Evolutionary conservation across 92 coral and sea anemone species (phyloP), one percentile per base, ranked within the genome.

Genomic region (Porites evermanni): DNA sequence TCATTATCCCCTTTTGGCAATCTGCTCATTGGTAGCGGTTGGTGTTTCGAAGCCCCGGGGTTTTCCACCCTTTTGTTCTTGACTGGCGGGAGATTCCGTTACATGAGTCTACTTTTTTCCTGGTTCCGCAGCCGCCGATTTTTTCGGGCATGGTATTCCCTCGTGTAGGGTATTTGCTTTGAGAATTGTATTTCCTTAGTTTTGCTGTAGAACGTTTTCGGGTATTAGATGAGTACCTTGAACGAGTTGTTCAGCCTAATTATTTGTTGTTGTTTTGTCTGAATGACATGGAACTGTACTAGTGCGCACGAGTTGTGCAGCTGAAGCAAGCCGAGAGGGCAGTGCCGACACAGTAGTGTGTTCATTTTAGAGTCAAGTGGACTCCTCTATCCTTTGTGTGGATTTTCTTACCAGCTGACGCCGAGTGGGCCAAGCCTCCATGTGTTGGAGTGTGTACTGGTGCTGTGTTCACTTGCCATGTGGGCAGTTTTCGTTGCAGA

Each of bases 81-180:
- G 26, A 24, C 26, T 24, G 26, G 26, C 26, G 26, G 26, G 26
- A 24, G 26, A 24, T 71, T 64, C 91, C 83, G 38, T n/a, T 88
- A 68, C 86, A 74, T 65, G 75, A 76, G 67, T 60, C 59, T 59
- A 24, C 26, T 16, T 89, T 88, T 60, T 80, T 89, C 53, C 91
- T 18, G 84, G 84, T 11, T 88, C 91, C 44, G 84, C 91, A 75
- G 78, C 77, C 47, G 63, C 61, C 19, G 89, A 86, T 61, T 73
- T 78, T 67, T 67, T 78, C 70, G 64, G 78, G 54, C 71, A 70
- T 69, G 85, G 85, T 53, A 1, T 67, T 88, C 26, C 26, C 26
- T 24, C 26, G 26, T 24, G 26, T 24, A 24, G 26, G 26, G 26
- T 24, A 24, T 24, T 24, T 77, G 83, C 91, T 24, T 64, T 81